Evolutionary conservation across 2,113 vertebrate species (phyloP).

Genomic region (Gymnocephalus cernua): DNA sequence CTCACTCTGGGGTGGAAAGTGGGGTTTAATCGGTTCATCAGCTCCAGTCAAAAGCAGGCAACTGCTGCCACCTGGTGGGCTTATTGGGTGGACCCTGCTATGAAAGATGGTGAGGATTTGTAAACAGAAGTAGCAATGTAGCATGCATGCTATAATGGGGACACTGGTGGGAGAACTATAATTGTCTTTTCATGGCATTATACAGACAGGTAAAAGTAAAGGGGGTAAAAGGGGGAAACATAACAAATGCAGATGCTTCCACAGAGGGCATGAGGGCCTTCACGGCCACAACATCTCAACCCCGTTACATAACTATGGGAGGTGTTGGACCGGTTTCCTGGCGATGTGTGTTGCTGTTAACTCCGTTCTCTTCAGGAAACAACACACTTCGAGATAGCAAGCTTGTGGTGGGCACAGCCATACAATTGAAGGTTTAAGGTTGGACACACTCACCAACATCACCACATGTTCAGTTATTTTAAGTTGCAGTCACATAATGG

Average conservation of each 20-base stretch:
- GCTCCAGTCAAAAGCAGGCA: slow-evolving; percentile 3
- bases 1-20: slow-evolving; percentile 37
- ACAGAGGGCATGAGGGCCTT: too few relatives aligned
- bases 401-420: too few relatives aligned
- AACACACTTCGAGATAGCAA: too few relatives aligned
- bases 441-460: too few relatives aligned
- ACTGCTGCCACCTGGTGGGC: slow-evolving; percentile 71
- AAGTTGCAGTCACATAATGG: too few relatives aligned
- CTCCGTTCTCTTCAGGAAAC: too few relatives aligned
- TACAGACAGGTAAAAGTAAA: background rate
- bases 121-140: background rate
- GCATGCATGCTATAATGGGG: background rate
- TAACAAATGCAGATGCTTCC: background rate
- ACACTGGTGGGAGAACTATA: background rate
- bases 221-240: background rate
- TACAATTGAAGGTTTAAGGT: too few relatives aligned
- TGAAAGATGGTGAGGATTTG: background rate
- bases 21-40: slow-evolving; percentile 72
- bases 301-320: too few relatives aligned
- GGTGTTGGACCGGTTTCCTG: too few relatives aligned
- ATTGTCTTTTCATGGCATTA: background rate
- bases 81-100: background rate
- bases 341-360: too few relatives aligned
- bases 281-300: too few relatives aligned
- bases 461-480: too few relatives aligned